Percentiles rank a stretch among this genome's conserved stretches.
phyloP scores from a whole-genome alignment of 1,140 invertebrate genomes.

The Fragariocoptes setiger region DNA sequence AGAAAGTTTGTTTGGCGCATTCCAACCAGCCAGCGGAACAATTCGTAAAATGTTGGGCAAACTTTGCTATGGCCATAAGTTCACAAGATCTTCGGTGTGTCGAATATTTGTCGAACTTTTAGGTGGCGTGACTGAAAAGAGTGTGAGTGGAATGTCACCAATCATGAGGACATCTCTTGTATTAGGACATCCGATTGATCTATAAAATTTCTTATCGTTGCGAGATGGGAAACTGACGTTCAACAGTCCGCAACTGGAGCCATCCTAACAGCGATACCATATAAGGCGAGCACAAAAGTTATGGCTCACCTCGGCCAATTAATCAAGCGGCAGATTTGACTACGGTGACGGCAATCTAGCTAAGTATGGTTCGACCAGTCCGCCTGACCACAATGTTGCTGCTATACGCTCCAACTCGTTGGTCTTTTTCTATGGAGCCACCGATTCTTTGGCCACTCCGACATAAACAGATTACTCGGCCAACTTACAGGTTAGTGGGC shows the following conservation, averaged over 20 bases:
- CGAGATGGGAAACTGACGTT: too few species aligned
- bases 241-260: background rate
- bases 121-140: too few species aligned
- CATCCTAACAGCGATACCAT: background rate
- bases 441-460: background rate
- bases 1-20: background rate
- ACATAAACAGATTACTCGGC: background rate
- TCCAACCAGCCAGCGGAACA: too few species aligned
- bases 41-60: background rate
- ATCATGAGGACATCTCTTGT: background rate
- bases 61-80: too few species aligned
- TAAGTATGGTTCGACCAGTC: background rate
- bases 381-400: background rate
- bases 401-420: background rate
- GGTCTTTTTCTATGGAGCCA: background rate
- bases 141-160: background rate
- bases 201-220: background rate
- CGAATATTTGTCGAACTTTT: too few species aligned
- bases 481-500: background rate
- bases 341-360: background rate
- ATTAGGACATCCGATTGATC: too few species aligned
- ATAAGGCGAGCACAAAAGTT: too few species aligned
- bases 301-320: background rate
- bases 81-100: too few species aligned
- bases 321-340: background rate